Base-by-base conservation (phyloP, 2,888 invertebrate species). In the Pammene fasciana region DNA sequence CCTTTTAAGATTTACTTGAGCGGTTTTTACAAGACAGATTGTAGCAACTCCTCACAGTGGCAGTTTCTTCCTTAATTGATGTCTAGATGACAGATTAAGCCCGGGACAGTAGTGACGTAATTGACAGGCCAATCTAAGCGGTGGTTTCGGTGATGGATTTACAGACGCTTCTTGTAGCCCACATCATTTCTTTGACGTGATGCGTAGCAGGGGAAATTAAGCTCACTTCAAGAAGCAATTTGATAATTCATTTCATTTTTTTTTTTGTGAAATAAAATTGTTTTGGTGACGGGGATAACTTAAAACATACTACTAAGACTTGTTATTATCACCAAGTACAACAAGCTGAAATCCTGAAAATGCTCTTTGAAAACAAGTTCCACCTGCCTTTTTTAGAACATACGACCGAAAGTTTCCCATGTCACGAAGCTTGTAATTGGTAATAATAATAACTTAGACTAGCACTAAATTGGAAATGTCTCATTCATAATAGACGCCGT, bases 11-110 rank as follows among this genome's bases (percentile, higher is more conserved):
- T 65, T 70, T 70, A 70, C 60, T 65, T 48, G 48, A 65, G 70
- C 59, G 73, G 48, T 72, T 79, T 84, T 77, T 76, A 77, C 75
- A 83, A 86, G 88, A 90, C 80, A 86, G 88, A 90, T 89, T 85
- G 81, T 82, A 81, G 78, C 79, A 80, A 82, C 80, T 84, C 78
- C 79, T 81, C 81, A 76, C 74, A 75, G 80, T 81, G 86, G 85
- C 87, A 88, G 85, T 83, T 88, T 84, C 82, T 81, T 79, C 79
- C 86, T 85, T 90, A 91, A 90, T 91, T 91, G 88, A 87, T 88
- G 88, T 88, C 89, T 86, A 86, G 88, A 90, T 92, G 92, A 91
- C 89, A 88, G 86, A 92, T 90, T 88, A 88, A 87, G 86, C 86
- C 82, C 79, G 85, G 85, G 75, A 79, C 81, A 86, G 83, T 83